Percentiles rank a stretch among this genome's conserved stretches.
phyloP scores from a whole-genome alignment of 2,113 vertebrate species.

The Symphodus melops region DNA sequence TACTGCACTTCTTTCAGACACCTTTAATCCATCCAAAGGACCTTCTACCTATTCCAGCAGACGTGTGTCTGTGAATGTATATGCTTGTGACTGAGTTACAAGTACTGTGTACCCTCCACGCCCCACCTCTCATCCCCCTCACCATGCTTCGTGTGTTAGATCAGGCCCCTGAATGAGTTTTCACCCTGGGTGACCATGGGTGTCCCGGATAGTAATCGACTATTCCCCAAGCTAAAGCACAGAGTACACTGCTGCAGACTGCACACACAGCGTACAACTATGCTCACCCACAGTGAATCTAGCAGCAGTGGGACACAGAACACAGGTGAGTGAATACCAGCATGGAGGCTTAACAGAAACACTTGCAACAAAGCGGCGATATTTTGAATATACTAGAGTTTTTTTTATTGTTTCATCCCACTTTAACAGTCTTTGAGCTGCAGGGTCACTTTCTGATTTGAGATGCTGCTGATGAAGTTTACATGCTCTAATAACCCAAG shows the following conservation, averaged over 20 bases:
- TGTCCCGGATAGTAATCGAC: slow-evolving; percentile 72
- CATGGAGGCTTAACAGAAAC: slow-evolving; percentile 6
- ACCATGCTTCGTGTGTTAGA: slow-evolving; percentile 41
- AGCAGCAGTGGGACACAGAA: slow-evolving; percentile 74
- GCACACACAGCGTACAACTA: slow-evolving; percentile 67
- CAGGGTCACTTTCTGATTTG: slow-evolving; percentile 39
- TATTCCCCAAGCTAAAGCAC: slow-evolving; percentile 61
- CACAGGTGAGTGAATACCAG: slow-evolving; percentile 81
- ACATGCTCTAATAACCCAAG: slow-evolving; percentile 58
- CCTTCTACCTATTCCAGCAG: background rate
- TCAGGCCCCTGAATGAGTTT: slow-evolving; percentile 53
- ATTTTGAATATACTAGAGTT: background rate
- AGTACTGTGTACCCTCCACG: background rate
- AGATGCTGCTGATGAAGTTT: slow-evolving; percentile 35
- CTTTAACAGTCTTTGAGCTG: slow-evolving; percentile 35
- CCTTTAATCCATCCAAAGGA: background rate
- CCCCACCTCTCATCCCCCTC: slow-evolving; percentile 25
- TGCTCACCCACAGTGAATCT: slow-evolving; percentile 78
- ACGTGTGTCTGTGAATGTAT: background rate
- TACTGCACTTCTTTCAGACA: background rate
- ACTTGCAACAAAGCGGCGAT: background rate
- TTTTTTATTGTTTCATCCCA: slow-evolving; percentile 23
- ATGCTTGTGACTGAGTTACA: slow-evolving; percentile 8
- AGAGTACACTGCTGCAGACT: slow-evolving; percentile 41
- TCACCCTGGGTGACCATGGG: slow-evolving; percentile 65